A percentile compares a stretch with the other conserved stretches of the same genome.
Conservation (phyloP, 2,113 vertebrate species). For the Hippocampus zosterae region DNA sequence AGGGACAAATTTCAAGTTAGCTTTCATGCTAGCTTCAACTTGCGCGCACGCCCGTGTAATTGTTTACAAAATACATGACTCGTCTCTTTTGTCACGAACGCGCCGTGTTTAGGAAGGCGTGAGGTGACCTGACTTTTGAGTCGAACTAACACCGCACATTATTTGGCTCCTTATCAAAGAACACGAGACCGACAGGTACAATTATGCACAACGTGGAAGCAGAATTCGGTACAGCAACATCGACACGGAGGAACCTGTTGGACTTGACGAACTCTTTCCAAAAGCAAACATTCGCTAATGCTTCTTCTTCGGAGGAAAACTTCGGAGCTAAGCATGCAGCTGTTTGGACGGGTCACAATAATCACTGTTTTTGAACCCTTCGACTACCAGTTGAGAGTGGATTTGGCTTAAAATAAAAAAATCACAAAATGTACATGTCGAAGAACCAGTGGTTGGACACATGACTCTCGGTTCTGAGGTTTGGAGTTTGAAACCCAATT, state of each 20-base stretch:
- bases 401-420: not conserved
- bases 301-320: not conserved
- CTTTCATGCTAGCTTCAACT: not conserved
- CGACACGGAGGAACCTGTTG: slow-evolving; percentile 1
- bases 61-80: not conserved
- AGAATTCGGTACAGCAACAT: not conserved
- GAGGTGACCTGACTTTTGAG: not conserved
- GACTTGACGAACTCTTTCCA: slow-evolving; percentile 6
- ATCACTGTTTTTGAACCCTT: not conserved
- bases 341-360: not conserved
- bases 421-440: not conserved
- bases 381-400: not conserved
- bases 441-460: not conserved
- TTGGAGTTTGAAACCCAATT: not conserved
- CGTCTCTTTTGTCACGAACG: not conserved
- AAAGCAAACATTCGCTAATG: not conserved
- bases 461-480: not conserved
- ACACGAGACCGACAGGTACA: not conserved
- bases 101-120: not conserved
- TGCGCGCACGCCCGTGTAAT: not conserved
- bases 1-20: not conserved
- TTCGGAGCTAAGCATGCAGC: not conserved
- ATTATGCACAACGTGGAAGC: not conserved
- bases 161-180: not conserved
- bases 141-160: not conserved